These are phyloP conservation scores for Callorhinus ursinus DNA, from an alignment of 2,113 vertebrate species.

Conservation along the genomic window DNA sequence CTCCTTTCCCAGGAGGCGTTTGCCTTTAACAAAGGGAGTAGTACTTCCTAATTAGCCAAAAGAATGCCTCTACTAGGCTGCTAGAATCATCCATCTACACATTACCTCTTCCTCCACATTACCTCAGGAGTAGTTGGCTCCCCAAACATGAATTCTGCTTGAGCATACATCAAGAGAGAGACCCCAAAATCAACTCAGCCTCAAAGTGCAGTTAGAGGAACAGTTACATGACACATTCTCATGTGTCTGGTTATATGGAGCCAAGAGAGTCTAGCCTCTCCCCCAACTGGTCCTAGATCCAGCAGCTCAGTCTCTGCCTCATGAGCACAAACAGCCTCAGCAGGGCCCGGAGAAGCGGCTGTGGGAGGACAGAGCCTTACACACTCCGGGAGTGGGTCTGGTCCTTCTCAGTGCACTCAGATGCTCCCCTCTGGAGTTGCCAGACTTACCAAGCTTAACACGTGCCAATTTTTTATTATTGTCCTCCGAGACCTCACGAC, in stretches of 20 bases:
- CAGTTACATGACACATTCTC: background rate
- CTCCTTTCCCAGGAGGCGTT: background rate
- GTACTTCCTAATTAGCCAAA: background rate
- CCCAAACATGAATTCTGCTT: background rate
- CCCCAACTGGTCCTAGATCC: background rate
- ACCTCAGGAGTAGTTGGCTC: background rate
- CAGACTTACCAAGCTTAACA: background rate
- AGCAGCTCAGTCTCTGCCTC: background rate
- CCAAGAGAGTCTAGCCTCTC: background rate
- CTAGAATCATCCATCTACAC: too few species aligned
- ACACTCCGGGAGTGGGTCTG: background rate
- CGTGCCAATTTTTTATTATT: background rate
- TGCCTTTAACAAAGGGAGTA: background rate
- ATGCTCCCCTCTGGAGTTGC: background rate
- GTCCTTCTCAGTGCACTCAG: background rate
- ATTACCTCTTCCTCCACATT: background rate
- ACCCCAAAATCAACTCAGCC: background rate
- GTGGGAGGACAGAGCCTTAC: too few species aligned
- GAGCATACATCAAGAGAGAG: background rate
- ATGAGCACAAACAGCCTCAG: accelerated
- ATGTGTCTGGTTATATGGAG: background rate
- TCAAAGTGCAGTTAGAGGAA: background rate
- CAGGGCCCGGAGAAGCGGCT: background rate
- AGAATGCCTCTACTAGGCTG: background rate
- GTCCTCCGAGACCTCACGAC: background rate